These are phyloP conservation scores for Nebria salina DNA, from an alignment of 2,888 invertebrate species.

Conservation along the genomic window DNA sequence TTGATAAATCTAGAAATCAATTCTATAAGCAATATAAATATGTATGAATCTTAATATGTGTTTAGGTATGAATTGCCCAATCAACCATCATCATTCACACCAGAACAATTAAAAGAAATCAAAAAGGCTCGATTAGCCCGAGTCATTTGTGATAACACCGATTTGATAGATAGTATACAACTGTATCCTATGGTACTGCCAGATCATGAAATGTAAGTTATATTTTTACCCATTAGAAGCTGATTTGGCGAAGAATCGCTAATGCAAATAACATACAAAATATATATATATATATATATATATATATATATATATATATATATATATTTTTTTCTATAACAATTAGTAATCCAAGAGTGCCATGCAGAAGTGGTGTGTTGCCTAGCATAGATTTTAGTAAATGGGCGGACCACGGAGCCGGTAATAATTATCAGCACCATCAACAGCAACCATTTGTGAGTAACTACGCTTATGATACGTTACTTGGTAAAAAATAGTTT, in stretches of 20 bases:
- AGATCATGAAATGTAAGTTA: constrained; percentile 91
- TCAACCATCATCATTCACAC: constrained; percentile 90
- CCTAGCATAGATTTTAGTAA: constrained; percentile 88
- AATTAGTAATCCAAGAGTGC: constrained; percentile 91
- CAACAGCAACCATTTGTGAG: constrained; percentile 73
- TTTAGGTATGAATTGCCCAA: constrained; percentile 85
- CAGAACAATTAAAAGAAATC: constrained; percentile 85
- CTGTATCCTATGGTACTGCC: constrained; percentile 92
- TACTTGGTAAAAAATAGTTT: constrained; percentile 57
- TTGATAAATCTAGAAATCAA: neutral
- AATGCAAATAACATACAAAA: neutral
- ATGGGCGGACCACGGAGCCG: constrained; percentile 77
- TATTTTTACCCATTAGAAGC: neutral
- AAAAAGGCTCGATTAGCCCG: constrained; percentile 83
- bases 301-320: too few species aligned
- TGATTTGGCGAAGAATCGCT: neutral
- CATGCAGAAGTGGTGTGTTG: constrained; percentile 87
- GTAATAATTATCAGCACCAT: constrained; percentile 63
- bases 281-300: too few species aligned
- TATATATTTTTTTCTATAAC: too few species aligned
- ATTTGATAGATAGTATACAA: constrained; percentile 90
- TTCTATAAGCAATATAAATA: neutral
- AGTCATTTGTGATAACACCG: constrained; percentile 91
- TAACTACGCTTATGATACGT: constrained; percentile 67
- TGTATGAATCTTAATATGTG: neutral